Evolutionary conservation across 2,888 invertebrate genomes (phyloP), one percentile per base, ranked within the genome.

Genomic region (Glaucopsyche alexis): DNA sequence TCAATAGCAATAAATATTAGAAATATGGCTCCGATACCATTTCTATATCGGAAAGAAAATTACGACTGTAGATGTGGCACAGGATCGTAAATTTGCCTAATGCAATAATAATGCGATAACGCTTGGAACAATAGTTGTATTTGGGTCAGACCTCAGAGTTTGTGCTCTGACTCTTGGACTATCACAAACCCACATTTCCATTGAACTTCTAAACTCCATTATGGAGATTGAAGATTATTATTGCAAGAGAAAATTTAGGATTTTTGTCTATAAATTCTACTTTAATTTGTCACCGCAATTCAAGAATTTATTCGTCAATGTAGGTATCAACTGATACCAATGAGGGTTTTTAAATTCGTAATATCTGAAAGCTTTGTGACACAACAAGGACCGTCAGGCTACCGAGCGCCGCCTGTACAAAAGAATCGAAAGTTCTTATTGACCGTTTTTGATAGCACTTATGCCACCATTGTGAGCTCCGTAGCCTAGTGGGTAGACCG

Each of bases 61-160:
- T 83, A 85, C 83, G 82, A 78, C 79, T 76, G 75, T 75, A 83
- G 81, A 88, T 84, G 83, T 88, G 80, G 89, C 80, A 82, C 87
- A 83, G 81, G 82, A 85, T 81, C 81, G 83, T 86, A 86, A 84
- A 85, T 86, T 84, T 85, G 84, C 84, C 75, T 74, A 75, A 78
- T 78, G 80, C 80, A 84, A 84, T 83, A 86, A 85, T 81, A 83
- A 77, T 71, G 80, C 80, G 90, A 90, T 89, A 90, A 89, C 75
- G 49, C 69, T 75, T 77, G 81, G 82, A 88, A 87, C 86, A 87
- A 87, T 85, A 81, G 81, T 80, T 77, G 80, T 84, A 89, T 86
- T 80, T 84, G 83, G 89, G 88, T 77, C 87, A 81, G 84, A 83
- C 85, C 84, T 82, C 83, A 79, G 80, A 82, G 77, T 82, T 81